Conservation (phyloP, 2,797 vertebrate species). For the Diplodus sargus region DNA sequence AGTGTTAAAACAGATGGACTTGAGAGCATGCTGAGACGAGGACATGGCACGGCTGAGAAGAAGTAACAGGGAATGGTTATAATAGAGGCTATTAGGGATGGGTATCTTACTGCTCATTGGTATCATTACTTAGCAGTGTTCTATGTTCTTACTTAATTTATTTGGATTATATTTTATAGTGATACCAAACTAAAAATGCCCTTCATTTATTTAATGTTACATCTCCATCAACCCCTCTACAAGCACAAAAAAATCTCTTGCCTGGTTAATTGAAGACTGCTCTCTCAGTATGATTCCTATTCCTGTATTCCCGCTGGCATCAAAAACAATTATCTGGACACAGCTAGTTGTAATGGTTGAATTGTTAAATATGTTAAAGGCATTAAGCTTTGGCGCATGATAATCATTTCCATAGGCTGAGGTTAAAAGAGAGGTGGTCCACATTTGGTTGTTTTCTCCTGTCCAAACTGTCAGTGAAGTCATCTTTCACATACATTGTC, state of each 20-base stretch:
- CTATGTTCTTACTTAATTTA: background rate
- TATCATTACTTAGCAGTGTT: background rate
- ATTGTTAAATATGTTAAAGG: slow-evolving; percentile 1
- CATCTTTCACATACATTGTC: background rate
- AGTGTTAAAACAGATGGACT: background rate
- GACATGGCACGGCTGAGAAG: background rate
- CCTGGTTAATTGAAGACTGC: slow-evolving; percentile 34
- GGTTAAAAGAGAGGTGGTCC: background rate
- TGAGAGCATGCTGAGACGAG: slow-evolving; percentile 1
- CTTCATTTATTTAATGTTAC: background rate
- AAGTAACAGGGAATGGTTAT: background rate
- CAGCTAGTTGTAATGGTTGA: slow-evolving; percentile 30
- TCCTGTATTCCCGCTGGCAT: slow-evolving; percentile 32
- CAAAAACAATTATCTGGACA: slow-evolving; percentile 39
- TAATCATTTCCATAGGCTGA: background rate
- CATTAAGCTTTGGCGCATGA: background rate
- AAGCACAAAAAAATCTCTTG: background rate
- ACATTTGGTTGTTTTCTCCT: background rate
- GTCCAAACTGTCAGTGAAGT: background rate
- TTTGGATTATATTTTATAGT: background rate
- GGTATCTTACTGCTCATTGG: background rate
- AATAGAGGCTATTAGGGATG: background rate
- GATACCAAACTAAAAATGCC: background rate
- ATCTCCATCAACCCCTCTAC: background rate
- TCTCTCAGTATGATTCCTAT: slow-evolving; percentile 31